phyloP scores from a whole-genome alignment of 2,797 vertebrate genomes.

The Acanthurus leucopareius region DNA sequence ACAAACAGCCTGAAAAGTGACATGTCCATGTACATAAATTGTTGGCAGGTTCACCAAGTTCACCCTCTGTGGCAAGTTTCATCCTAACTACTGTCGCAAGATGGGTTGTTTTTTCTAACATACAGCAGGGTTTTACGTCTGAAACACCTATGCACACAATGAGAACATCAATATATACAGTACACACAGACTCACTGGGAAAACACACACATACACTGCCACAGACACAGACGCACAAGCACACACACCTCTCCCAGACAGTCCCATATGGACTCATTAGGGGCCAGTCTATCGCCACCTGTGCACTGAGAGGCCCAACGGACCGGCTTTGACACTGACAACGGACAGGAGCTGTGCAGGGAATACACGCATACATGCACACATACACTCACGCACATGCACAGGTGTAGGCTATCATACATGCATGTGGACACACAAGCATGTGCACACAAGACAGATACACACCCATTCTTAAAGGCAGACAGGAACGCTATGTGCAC shows the following conservation, averaged over 20 bases:
- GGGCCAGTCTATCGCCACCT: slow-evolving; percentile 84
- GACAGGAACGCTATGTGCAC: slow-evolving; percentile 34
- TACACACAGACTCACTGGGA: slow-evolving; percentile 37
- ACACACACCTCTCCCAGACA: slow-evolving; percentile 74
- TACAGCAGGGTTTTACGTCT: slow-evolving; percentile 51
- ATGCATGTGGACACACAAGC: slow-evolving; percentile 40
- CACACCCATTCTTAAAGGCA: slow-evolving; percentile 52
- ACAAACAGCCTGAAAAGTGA: slow-evolving; percentile 32
- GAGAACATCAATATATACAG: slow-evolving; percentile 57
- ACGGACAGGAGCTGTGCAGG: slow-evolving; percentile 75
- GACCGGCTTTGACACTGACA: slow-evolving; percentile 79
- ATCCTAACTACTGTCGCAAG: slow-evolving; percentile 28
- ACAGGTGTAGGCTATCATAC: slow-evolving; percentile 49
- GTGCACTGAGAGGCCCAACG: slow-evolving; percentile 79
- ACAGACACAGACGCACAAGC: slow-evolving; percentile 26
- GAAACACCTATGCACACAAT: slow-evolving; percentile 47
- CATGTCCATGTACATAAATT: background rate
- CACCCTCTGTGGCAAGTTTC: slow-evolving; percentile 38
- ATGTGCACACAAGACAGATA: slow-evolving; percentile 48
- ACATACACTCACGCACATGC: slow-evolving; percentile 34
- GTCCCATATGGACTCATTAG: slow-evolving; percentile 86
- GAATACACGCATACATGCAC: slow-evolving; percentile 60
- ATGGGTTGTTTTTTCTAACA: slow-evolving; percentile 57
- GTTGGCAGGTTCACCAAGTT: slow-evolving; percentile 47
- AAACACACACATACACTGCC: slow-evolving; percentile 22